Percentiles rank a stretch among this genome's conserved stretches.
Evolutionary conservation across 2,797 vertebrate species (phyloP).

Genomic region (Characodon lateralis): DNA sequence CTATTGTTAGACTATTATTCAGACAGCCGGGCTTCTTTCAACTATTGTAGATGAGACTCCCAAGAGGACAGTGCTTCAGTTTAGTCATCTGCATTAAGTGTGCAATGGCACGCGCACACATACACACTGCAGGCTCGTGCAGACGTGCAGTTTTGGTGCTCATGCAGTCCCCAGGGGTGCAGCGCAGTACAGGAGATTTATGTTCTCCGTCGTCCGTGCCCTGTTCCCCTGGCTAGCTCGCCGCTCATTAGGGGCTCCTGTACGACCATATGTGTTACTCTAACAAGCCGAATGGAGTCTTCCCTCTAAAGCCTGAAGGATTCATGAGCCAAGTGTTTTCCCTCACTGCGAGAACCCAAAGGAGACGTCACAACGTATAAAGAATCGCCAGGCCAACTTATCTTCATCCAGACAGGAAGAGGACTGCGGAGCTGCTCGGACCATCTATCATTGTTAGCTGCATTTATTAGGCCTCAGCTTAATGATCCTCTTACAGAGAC

Average conservation of each 20-base stretch:
- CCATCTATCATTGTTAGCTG: conserved; percentile 64
- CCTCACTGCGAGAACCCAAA: conserved; percentile 34
- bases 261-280: conserved; percentile 75
- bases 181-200: conserved; percentile 79
- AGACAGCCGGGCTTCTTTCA: conserved; percentile 79
- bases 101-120: conserved; percentile 8
- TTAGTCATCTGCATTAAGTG: conserved; percentile 65
- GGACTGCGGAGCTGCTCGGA: conserved; percentile 37
- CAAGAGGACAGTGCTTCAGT: conserved; percentile 57
- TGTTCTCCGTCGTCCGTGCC: conserved; percentile 75
- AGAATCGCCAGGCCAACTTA: conserved; percentile 41
- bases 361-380: conserved; percentile 56
- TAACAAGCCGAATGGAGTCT: conserved; percentile 73
- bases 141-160: conserved; percentile 60
- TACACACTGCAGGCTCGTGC: conserved; percentile 27
- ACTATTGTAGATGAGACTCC: conserved; percentile 65
- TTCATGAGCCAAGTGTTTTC: conserved; percentile 44
- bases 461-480: conserved; percentile 60
- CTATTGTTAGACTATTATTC: conserved; percentile 79
- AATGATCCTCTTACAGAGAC: conserved; percentile 52
- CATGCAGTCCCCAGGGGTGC: conserved; percentile 58
- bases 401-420: conserved; percentile 49
- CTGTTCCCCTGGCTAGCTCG: conserved; percentile 61
- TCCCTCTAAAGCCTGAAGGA: conserved; percentile 69
- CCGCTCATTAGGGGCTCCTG: conserved; percentile 76